Percentiles rank a stretch among this genome's conserved stretches.
Conservation (phyloP, 2,888 invertebrate genomes). For the Selenia dentaria region DNA sequence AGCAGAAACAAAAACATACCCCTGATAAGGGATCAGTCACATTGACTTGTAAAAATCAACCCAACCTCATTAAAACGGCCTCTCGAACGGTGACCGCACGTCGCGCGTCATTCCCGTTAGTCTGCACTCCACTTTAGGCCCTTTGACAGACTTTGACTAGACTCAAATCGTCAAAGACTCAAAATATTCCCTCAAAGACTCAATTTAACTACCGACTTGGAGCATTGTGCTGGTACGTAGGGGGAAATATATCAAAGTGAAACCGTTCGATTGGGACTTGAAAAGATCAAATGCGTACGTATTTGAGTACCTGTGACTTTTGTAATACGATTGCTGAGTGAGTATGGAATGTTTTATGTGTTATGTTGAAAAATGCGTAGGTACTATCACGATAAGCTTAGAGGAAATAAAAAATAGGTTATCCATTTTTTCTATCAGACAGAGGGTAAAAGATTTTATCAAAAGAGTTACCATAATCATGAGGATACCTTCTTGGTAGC, state of each 20-base stretch:
- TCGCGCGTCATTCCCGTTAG: constrained; percentile 44
- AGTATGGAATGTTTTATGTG: constrained; percentile 20
- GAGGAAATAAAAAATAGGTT: too few relatives aligned
- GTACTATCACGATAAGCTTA: too few relatives aligned
- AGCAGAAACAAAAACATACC: neutral
- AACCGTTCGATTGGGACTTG: constrained; percentile 71
- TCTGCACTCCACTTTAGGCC: constrained; percentile 38
- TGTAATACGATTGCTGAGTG: constrained; percentile 43
- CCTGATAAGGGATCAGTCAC: constrained; percentile 1
- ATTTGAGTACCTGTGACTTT: constrained; percentile 61
- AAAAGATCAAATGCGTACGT: constrained; percentile 76
- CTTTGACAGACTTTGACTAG: constrained; percentile 53
- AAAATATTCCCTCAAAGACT: constrained; percentile 59
- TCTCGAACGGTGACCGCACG: constrained; percentile 40
- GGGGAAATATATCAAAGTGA: constrained; percentile 75
- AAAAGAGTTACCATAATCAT: too few relatives aligned
- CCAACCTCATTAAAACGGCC: constrained; percentile 27
- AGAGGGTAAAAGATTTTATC: too few relatives aligned
- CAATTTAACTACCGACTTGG: constrained; percentile 59
- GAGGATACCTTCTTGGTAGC: too few relatives aligned
- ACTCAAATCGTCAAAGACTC: constrained; percentile 17
- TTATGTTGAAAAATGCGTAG: constrained; percentile 2
- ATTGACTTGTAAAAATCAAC: constrained; percentile 11
- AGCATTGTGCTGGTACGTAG: constrained; percentile 56
- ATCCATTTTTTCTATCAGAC: too few relatives aligned